A percentile compares a stretch with the other conserved stretches of the same genome.
Evolutionary conservation across 2,888 invertebrate species (phyloP).

Genomic region (Euspilapteryx auroguttella): DNA sequence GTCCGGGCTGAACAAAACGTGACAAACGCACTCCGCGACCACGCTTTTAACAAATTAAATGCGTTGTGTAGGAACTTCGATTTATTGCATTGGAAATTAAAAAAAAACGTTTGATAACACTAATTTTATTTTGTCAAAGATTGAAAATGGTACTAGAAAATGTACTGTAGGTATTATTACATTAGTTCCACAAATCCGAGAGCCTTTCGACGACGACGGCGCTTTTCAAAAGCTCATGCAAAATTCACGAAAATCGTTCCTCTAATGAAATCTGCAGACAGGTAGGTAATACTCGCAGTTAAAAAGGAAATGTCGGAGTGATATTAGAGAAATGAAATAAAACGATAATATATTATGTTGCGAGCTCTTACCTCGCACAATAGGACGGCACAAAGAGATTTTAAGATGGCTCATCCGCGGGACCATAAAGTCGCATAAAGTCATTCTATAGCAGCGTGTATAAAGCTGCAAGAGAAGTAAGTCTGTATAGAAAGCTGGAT

Average conservation of each 20-base stretch:
- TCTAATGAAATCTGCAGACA: slow-evolving; percentile 24
- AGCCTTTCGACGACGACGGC: not conserved
- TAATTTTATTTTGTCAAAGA: too few species aligned
- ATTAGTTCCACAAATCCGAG: not conserved
- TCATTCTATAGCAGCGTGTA: too few species aligned
- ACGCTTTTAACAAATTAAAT: too few species aligned
- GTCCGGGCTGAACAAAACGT: slow-evolving; percentile 41
- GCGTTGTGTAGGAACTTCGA: too few species aligned
- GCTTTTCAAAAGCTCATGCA: slow-evolving; percentile 7
- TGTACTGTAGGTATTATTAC: too few species aligned
- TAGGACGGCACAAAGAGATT: slow-evolving; percentile 40
- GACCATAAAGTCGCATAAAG: slow-evolving; percentile 39
- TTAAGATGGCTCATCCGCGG: slow-evolving; percentile 28
- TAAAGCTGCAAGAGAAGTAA: too few species aligned
- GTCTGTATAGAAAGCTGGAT: too few species aligned
- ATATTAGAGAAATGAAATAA: slow-evolving; percentile 38
- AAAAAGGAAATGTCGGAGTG: slow-evolving; percentile 37
- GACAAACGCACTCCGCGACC: slow-evolving; percentile 52
- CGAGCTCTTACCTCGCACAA: slow-evolving; percentile 36
- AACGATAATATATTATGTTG: slow-evolving; percentile 35
- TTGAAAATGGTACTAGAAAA: too few species aligned
- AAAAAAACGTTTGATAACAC: too few species aligned
- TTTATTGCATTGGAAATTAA: too few species aligned
- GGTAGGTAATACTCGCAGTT: slow-evolving; percentile 28
- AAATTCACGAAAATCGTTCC: slow-evolving; percentile 12